Base-by-base conservation (phyloP, 2,797 vertebrate genomes). In the Enteromius fasciolatus region DNA sequence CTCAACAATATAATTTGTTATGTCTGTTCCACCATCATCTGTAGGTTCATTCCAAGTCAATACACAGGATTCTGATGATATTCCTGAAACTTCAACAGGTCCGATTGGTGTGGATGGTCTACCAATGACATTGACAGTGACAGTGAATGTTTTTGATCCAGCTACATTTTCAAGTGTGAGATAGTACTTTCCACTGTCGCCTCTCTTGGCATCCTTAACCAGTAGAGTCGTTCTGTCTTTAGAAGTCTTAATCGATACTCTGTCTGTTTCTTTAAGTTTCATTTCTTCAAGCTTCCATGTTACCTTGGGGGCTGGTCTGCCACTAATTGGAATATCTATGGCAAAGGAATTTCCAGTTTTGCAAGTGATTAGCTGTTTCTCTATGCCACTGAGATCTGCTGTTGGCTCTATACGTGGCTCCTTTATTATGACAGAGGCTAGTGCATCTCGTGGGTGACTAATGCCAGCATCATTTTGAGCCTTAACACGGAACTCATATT, bases 281-380 rank as follows among this genome's bases (percentile, higher is more conserved):
- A 99, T 99, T 90, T 99, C 98, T 89, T 99, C 98, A 86, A 99
- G 95, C 88, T 98, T 99, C 98, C 98, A 99, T 64, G 93, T 97
- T 86, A 97, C 97, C 90, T 97, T 99, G 67, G 98, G 98, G 84
- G 95, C 89, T 64, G 98, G 98, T 68, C 98, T 97, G 17, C 98
- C 98, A 87, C 96, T 98, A 86, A 98, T 98, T 8, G 98, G 98
- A 89, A 99, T 96, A 81, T 99, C 97, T 20, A 99, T 97, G 74
- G 95, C 96, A 90, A 99, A 98, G 36, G 94, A 90, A 92, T 91
- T 95, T 90, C 97, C 96, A 84, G 94, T 88, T 92, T 99, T 99
- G 90, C 97, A 98, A 36, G 95, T 97, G 88, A 99, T 97, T 79
- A 97, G 96, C 91, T 99, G 98, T 88, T 97, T 98, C 82, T 95